Evolutionary conservation across 2,797 vertebrate genomes (phyloP).

Genomic region (Staurois parvus): DNA sequence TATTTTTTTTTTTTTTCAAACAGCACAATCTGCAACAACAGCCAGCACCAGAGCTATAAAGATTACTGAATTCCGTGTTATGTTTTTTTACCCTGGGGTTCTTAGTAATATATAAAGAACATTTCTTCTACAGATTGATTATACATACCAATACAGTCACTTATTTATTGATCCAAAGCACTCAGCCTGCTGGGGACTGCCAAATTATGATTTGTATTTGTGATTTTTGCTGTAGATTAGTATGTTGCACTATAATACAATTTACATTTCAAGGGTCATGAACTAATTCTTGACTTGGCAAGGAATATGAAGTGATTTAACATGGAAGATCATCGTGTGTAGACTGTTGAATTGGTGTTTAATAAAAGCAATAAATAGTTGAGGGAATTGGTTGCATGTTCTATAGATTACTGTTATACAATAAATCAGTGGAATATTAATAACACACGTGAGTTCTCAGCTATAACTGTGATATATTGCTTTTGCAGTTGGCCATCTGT

Average conservation of each 20-base stretch:
- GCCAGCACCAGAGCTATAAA: too few species aligned
- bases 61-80: too few species aligned
- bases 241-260: neutral
- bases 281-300: neutral
- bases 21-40: too few species aligned
- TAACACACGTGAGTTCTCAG: constrained; percentile 59
- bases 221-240: neutral
- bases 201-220: too few species aligned
- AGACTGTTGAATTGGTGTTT: neutral
- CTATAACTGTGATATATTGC: constrained; percentile 65
- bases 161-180: too few species aligned
- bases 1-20: too few species aligned
- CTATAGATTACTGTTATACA: constrained; percentile 41
- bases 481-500: constrained; percentile 69
- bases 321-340: neutral
- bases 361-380: constrained; percentile 14
- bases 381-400: constrained; percentile 28
- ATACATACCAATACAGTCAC: too few species aligned
- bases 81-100: too few species aligned
- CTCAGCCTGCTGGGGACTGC: too few species aligned
- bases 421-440: constrained; percentile 66
- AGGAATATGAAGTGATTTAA: neutral
- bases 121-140: too few species aligned
- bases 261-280: constrained; percentile 19
- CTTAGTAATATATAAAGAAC: too few species aligned